Base-by-base conservation (phyloP, 2,797 vertebrate species). In the Bucorvus abyssinicus region DNA sequence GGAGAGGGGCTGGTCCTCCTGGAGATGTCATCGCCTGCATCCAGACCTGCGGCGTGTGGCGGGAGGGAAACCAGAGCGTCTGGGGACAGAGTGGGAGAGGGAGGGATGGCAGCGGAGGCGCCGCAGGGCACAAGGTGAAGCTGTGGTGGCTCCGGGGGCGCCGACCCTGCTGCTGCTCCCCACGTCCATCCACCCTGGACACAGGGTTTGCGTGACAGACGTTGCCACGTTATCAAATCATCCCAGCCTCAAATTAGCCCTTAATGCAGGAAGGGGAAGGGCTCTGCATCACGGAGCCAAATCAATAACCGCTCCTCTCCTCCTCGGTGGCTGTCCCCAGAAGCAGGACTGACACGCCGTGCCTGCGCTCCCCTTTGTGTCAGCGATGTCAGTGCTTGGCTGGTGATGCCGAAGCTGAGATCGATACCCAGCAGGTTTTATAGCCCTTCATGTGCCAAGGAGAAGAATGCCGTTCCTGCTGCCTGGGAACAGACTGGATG, bases 261-360 rank as follows among this genome's bases (percentile, higher is more conserved):
- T 63, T 67, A 65, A 69, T 68, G 77, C 76, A 86, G 90, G 93
- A 73, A 89, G 70, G 80, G 71, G 87, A 78, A 88, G 79, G 86
- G 69, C 70, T 90, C 60, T 36, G 52, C 29, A 15, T 40, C 0
- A 8, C 44, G 59, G 83, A 82, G 80, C 49, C 34, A 60, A 84
- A 81, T 85, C 92, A 32, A 74, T 74, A 70, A 44, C 16, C 60
- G 61, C 61, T 81, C 29, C 20, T 74, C 75, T 78, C 36, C 52
- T 14, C 27, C 55, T 61, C 7, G 0, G 42, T 44, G 60, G 67
- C 82, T 36, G 57, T 61, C 74, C 83, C 40, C 45, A 16, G 27
- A 47, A 38, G 75, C 74, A 45, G 85, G 18, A 82, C 87, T 5
- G 30, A 47, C 53, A 30, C 5, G 0, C 9, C 3, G 12, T 10